These are phyloP conservation scores for Carpatolechia fugitivella DNA, from an alignment of 2,888 invertebrate species.

Conservation along the genomic window DNA sequence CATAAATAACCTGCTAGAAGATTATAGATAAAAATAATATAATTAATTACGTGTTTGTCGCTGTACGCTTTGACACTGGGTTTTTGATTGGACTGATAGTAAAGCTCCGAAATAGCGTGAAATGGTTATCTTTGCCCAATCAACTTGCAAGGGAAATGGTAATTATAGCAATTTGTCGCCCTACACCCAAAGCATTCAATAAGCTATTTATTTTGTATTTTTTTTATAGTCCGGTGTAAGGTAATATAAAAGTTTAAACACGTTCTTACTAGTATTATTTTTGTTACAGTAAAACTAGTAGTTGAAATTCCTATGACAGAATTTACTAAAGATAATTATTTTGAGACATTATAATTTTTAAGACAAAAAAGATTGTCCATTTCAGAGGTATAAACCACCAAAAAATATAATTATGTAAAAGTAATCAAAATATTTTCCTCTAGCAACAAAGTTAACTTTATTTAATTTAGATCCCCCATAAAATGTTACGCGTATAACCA, in stretches of 20 bases:
- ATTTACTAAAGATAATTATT: too few relatives aligned
- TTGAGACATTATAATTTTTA: too few relatives aligned
- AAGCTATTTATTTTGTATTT: neutral
- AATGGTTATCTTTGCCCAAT: conserved; percentile 48
- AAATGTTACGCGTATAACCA: too few relatives aligned
- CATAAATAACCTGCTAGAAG: conserved; percentile 6
- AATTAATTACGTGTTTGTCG: conserved; percentile 60
- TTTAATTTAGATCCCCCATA: neutral
- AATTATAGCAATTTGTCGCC: conserved; percentile 66
- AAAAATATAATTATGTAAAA: too few relatives aligned
- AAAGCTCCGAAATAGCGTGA: conserved; percentile 47
- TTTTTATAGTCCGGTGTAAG: neutral
- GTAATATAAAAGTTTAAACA: too few relatives aligned
- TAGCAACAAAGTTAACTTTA: too few relatives aligned
- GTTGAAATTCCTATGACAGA: too few relatives aligned
- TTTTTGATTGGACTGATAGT: conserved; percentile 49
- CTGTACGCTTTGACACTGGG: conserved; percentile 46
- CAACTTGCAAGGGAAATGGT: conserved; percentile 43
- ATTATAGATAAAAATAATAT: conserved; percentile 35
- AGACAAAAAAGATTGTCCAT: too few relatives aligned
- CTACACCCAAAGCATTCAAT: conserved; percentile 4
- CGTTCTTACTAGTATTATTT: too few relatives aligned
- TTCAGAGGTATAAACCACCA: too few relatives aligned
- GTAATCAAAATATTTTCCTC: too few relatives aligned
- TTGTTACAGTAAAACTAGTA: too few relatives aligned